Base-by-base conservation (phyloP, 2,113 vertebrate species). In the Kryptolebias marmoratus region DNA sequence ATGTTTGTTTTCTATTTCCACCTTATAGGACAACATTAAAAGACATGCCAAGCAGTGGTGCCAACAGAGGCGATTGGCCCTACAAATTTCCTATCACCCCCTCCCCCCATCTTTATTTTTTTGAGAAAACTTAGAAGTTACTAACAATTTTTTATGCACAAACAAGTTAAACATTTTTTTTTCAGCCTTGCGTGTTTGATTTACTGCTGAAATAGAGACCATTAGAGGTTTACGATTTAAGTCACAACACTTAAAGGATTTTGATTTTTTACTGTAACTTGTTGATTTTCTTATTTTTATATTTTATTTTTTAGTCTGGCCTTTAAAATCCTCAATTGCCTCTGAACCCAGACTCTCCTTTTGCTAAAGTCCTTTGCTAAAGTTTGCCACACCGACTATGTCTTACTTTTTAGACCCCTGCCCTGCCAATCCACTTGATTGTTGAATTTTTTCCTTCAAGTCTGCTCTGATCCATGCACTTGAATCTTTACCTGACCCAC, bases 401-500 rank as follows among this genome's bases (percentile, higher is more conserved):
- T 3, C n/a, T 52, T 22, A 3, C 49, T 52, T 18, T 27, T 53
- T 53, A 11, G 8, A 53, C 50, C 50, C n/a, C n/a, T 53, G 3
- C 50, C n/a, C 50, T 53, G 9, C 50, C n/a, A 11, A 11, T 2
- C 27, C 50, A 53, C n/a, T 53, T 18, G 7, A n/a, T 18, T 22
- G 50, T 11, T 53, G n/a, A 2, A 27, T 27, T 53, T 53, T 27
- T 42, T 5, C 10, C 50, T 53, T 52, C 14, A 49, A 22, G 18
- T 52, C 18, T 53, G n/a, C 50, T 53, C 50, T 53, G 50, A 53
- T 53, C n/a, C n/a, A 27, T 27, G 50, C n/a, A 53, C 50, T 53
- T 53, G 18, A 52, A n/a, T 52, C n/a, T 52, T 52, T 52, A 52
- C 50, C n/a, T 22, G 50, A 53, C 50, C 50, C 10, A 11, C 50